Percentiles rank a stretch among this genome's conserved stretches.
Conservation (phyloP, 2,113 vertebrate species). For the Rattus rattus region DNA sequence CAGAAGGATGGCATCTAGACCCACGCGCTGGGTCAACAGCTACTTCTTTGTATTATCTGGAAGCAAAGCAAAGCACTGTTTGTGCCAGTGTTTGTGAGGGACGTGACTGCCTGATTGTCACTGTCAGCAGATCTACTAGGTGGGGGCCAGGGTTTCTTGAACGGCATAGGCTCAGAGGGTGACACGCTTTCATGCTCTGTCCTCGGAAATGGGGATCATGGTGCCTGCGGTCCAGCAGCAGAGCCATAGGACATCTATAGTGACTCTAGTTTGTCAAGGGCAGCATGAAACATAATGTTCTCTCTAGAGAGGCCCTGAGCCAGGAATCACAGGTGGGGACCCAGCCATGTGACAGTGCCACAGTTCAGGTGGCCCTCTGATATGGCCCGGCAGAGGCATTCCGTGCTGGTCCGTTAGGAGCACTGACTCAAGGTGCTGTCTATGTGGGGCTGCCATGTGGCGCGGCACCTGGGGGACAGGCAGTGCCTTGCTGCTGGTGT, state of each 20-base stretch:
- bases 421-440: not conserved
- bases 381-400: not conserved
- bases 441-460: not conserved
- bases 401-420: not conserved
- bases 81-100: not conserved
- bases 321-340: not conserved
- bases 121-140: not conserved
- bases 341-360: not conserved
- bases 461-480: not conserved
- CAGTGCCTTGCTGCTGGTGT: not conserved
- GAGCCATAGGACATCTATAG: not conserved
- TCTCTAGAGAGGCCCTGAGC: not conserved
- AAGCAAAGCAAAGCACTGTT: not conserved
- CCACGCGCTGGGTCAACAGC: not conserved
- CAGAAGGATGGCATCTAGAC: constrained; percentile 6
- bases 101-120: not conserved
- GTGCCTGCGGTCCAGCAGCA: not conserved
- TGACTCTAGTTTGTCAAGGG: not conserved
- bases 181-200: not conserved
- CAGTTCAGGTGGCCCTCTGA: constrained; percentile 30
- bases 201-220: not conserved
- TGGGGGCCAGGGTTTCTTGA: not conserved
- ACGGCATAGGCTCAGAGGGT: not conserved
- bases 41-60: constrained; percentile 11
- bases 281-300: not conserved